Evolutionary conservation across 1,140 invertebrate genomes (phyloP).

Genomic region (Apis laboriosa): DNA sequence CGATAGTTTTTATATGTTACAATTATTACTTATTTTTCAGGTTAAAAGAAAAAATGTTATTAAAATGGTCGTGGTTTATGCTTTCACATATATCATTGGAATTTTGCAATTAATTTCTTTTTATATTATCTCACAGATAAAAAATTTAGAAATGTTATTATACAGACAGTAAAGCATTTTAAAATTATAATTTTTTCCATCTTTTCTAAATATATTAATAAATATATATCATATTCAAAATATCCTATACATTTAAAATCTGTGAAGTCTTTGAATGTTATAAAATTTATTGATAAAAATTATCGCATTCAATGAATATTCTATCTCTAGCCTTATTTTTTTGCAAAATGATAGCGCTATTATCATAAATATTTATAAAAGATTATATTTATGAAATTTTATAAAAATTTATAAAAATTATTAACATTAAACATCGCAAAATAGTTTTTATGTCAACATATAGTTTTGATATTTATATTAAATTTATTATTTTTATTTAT

Average conservation of each 20-base stretch:
- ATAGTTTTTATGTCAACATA: neutral
- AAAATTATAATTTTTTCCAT: slow-evolving; percentile 46
- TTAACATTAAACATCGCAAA: slow-evolving; percentile 26
- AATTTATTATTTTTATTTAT: neutral
- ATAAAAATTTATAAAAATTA: slow-evolving; percentile 24
- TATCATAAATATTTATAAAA: slow-evolving; percentile 4
- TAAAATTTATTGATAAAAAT: slow-evolving; percentile 51
- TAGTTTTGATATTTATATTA: slow-evolving; percentile 12
- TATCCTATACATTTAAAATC: slow-evolving; percentile 45
- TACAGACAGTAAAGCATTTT: slow-evolving; percentile 50
- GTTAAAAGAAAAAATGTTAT: slow-evolving; percentile 71
- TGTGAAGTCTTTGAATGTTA: slow-evolving; percentile 49
- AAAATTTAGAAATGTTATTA: slow-evolving; percentile 65
- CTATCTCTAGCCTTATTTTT: slow-evolving; percentile 30
- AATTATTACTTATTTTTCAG: slow-evolving; percentile 51
- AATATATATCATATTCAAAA: slow-evolving; percentile 56
- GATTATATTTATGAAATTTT: slow-evolving; percentile 5
- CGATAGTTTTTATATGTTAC: neutral
- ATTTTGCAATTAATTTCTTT: slow-evolving; percentile 73
- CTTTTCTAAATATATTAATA: slow-evolving; percentile 40
- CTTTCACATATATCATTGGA: slow-evolving; percentile 73
- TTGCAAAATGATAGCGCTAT: slow-evolving; percentile 22
- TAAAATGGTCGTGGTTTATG: slow-evolving; percentile 71
- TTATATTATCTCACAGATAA: slow-evolving; percentile 71
- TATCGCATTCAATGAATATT: slow-evolving; percentile 53